Conservation (phyloP, 2,888 invertebrate genomes). For the Platycheirus rosarum region DNA sequence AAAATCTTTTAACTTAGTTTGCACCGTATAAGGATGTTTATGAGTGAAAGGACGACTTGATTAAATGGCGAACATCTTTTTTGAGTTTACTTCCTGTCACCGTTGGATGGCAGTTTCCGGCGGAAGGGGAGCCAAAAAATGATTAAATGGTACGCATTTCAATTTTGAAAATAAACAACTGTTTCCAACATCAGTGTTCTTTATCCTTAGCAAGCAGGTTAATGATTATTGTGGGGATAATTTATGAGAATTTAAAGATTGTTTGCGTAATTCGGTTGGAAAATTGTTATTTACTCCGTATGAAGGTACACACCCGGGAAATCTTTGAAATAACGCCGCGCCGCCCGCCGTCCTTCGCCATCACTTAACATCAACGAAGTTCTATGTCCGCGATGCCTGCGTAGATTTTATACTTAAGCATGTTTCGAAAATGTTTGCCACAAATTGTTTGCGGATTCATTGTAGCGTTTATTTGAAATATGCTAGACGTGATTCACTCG, state of each 20-base stretch:
- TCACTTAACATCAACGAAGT: background rate
- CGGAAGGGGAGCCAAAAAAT: background rate
- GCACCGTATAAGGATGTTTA: constrained; percentile 14
- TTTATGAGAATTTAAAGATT: constrained; percentile 49
- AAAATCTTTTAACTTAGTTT: constrained; percentile 9
- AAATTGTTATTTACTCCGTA: constrained; percentile 37
- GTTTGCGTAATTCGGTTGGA: constrained; percentile 48
- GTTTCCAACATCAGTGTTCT: background rate
- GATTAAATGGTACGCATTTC: constrained; percentile 20
- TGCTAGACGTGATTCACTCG: constrained; percentile 53
- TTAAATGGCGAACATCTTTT: constrained; percentile 35
- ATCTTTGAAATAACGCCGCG: constrained; percentile 12
- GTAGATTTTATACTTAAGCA: constrained; percentile 43
- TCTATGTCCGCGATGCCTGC: constrained; percentile 13
- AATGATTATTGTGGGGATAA: constrained; percentile 63
- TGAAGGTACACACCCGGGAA: constrained; percentile 16
- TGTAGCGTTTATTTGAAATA: constrained; percentile 48
- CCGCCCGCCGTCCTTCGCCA: background rate
- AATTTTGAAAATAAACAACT: constrained; percentile 1
- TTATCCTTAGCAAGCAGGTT: constrained; percentile 52
- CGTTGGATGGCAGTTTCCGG: constrained; percentile 12
- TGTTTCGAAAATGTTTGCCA: constrained; percentile 56
- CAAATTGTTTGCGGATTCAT: constrained; percentile 60
- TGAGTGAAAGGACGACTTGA: constrained; percentile 18
- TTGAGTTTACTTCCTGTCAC: constrained; percentile 30